A percentile compares a stretch with the other conserved stretches of the same genome.
phyloP scores from a whole-genome alignment of 2,113 vertebrate species.

The Dendropsophus ebraccatus region DNA sequence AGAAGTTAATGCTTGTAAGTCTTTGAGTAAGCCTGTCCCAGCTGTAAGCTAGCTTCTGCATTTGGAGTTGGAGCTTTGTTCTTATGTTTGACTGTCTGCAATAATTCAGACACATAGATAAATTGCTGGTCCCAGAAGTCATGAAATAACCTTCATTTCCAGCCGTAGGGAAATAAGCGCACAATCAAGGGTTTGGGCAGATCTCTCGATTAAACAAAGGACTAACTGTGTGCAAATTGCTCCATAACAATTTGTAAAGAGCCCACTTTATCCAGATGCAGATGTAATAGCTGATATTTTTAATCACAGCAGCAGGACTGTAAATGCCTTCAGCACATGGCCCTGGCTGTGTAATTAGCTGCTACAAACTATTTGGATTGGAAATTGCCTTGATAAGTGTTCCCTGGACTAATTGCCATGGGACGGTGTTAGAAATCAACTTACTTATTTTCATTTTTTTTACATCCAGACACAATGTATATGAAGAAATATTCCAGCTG shows the following conservation, averaged over 20 bases:
- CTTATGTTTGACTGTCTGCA: slow-evolving; percentile 84
- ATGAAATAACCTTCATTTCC: slow-evolving; percentile 87
- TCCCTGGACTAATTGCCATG: slow-evolving; percentile 62
- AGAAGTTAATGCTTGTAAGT: slow-evolving; percentile 82
- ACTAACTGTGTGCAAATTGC: slow-evolving; percentile 83
- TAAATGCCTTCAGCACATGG: slow-evolving; percentile 68
- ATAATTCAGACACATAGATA: slow-evolving; percentile 89
- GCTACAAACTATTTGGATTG: slow-evolving; percentile 72
- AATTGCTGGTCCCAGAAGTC: slow-evolving; percentile 84
- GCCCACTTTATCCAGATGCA: slow-evolving; percentile 82
- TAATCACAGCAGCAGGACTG: slow-evolving; percentile 71
- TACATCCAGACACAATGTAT: slow-evolving; percentile 51
- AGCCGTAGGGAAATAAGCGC: slow-evolving; percentile 82
- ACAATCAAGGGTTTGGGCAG: slow-evolving; percentile 81
- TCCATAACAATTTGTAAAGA: slow-evolving; percentile 83
- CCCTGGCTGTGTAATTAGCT: slow-evolving; percentile 69
- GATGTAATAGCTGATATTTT: slow-evolving; percentile 77
- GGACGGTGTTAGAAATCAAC: slow-evolving; percentile 63
- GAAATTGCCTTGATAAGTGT: slow-evolving; percentile 68
- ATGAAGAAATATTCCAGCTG: slow-evolving; percentile 67
- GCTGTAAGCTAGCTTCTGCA: slow-evolving; percentile 77
- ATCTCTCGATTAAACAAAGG: slow-evolving; percentile 83
- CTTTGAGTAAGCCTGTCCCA: slow-evolving; percentile 84
- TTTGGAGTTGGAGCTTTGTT: slow-evolving; percentile 84
- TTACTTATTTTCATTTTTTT: slow-evolving; percentile 57